These are phyloP conservation scores for Danionella dracula DNA, from an alignment of 2,797 vertebrate species.

Conservation along the genomic window DNA sequence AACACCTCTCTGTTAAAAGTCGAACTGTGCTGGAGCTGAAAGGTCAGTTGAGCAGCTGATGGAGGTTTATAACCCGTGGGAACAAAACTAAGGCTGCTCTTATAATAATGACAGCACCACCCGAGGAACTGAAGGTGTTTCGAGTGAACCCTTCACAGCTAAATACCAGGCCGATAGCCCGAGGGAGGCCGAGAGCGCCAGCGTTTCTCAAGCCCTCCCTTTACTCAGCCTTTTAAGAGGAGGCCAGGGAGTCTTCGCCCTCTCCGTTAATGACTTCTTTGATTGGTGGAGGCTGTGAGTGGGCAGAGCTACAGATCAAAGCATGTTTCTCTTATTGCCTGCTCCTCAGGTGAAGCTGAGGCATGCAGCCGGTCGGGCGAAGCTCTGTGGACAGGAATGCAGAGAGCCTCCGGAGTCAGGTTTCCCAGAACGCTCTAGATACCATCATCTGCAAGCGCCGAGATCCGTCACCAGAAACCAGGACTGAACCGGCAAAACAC, in stretches of 20 bases:
- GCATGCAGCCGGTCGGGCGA: conserved; percentile 63
- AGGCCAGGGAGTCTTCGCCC: conserved; percentile 22
- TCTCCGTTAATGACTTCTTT: conserved; percentile 64
- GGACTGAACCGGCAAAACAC: not conserved
- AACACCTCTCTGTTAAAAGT: too few relatives aligned
- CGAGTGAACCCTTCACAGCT: conserved; percentile 64
- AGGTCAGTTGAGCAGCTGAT: not conserved
- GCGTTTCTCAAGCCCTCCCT: conserved; percentile 58
- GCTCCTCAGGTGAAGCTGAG: conserved; percentile 53
- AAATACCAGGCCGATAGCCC: conserved; percentile 64
- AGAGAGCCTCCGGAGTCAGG: not conserved
- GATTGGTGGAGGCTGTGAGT: conserved; percentile 55
- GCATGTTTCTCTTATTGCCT: conserved; percentile 64
- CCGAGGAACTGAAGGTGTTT: conserved; percentile 30
- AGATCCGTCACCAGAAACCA: conserved; percentile 7
- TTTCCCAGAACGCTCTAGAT: not conserved
- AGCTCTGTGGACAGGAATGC: conserved; percentile 40
- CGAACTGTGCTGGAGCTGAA: too few relatives aligned
- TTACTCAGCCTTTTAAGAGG: conserved; percentile 66
- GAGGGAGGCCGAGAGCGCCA: conserved; percentile 59
- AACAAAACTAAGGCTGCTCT: not conserved
- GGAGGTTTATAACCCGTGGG: conserved; percentile 21
- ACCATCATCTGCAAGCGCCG: not conserved
- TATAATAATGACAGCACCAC: conserved; percentile 7
- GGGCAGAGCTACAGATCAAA: conserved; percentile 73